Percentiles rank a stretch among this genome's conserved stretches.
Evolutionary conservation across 1,140 invertebrate genomes (phyloP).

Genomic region (Chelonus insularis): DNA sequence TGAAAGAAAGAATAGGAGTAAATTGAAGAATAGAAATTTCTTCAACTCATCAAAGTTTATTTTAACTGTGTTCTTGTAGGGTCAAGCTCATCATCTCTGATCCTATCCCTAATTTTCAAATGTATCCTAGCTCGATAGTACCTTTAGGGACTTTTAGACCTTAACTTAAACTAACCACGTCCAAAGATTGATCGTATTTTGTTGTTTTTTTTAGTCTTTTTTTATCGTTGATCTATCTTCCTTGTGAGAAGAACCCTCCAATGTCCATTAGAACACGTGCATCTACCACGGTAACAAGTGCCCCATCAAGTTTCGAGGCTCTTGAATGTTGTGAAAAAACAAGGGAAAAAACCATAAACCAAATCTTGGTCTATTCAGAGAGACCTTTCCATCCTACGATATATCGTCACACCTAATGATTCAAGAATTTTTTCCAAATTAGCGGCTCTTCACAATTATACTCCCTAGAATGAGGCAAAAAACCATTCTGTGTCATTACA

Average conservation of each 20-base stretch:
- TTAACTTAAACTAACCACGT: neutral
- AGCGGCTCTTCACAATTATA: constrained; percentile 24
- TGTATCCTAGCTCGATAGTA: neutral
- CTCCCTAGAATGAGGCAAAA: neutral
- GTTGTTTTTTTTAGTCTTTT: constrained; percentile 26
- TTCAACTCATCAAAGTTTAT: too few relatives aligned
- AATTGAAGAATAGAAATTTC: too few relatives aligned
- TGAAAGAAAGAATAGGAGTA: too few relatives aligned
- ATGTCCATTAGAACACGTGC: constrained; percentile 51
- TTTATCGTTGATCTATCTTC: constrained; percentile 28
- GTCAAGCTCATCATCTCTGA: too few relatives aligned
- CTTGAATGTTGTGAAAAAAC: constrained; percentile 27
- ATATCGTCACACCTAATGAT: constrained; percentile 29
- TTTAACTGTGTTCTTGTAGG: too few relatives aligned
- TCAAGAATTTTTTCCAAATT: constrained; percentile 28
- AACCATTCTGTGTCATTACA: too few relatives aligned
- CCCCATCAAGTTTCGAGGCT: constrained; percentile 38
- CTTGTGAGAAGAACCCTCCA: constrained; percentile 17
- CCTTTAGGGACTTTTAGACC: neutral
- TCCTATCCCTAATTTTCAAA: neutral
- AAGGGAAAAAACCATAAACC: constrained; percentile 20
- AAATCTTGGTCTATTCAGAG: constrained; percentile 19
- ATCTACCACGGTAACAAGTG: constrained; percentile 46
- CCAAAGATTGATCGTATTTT: constrained; percentile 33
- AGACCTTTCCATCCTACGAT: constrained; percentile 13